A percentile compares a stretch with the other conserved stretches of the same genome.
phyloP scores from a whole-genome alignment of 2,888 invertebrate species.

The Notodromas monacha region DNA sequence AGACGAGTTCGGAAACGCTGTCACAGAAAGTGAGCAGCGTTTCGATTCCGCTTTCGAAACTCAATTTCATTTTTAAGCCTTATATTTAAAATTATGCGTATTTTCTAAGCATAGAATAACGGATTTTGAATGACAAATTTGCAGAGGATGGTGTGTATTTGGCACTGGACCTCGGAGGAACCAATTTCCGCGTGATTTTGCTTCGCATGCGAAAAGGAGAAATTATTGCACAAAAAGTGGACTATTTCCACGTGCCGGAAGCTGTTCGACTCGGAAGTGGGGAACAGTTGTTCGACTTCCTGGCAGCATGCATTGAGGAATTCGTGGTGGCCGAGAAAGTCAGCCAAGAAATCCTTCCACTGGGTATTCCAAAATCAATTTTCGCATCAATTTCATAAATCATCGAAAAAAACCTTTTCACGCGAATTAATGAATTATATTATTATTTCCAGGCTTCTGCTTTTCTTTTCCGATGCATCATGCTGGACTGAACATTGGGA shows the following conservation, averaged over 20 bases:
- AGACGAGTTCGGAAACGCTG: not conserved
- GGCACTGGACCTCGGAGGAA: conserved; percentile 45
- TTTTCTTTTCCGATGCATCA: conserved; percentile 55
- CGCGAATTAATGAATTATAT: conserved; percentile 2
- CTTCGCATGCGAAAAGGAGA: conserved; percentile 25
- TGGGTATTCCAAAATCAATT: conserved; percentile 21
- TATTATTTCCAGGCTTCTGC: conserved; percentile 30
- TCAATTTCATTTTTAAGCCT: no score
- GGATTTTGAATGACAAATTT: no score
- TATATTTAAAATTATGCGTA: no score
- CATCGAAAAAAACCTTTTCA: conserved; percentile 6
- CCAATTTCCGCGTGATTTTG: conserved; percentile 38
- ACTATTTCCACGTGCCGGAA: conserved; percentile 22
- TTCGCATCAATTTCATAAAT: conserved; percentile 5
- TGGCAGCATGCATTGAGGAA: conserved; percentile 36
- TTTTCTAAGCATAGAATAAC: no score
- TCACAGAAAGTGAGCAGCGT: no score
- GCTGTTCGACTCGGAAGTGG: conserved; percentile 27
- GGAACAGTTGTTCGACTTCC: conserved; percentile 31
- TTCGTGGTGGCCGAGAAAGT: conserved; percentile 29
- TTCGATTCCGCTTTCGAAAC: no score
- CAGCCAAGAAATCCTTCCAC: conserved; percentile 23
- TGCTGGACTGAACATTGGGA: conserved; percentile 32
- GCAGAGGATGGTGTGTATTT: conserved; percentile 38
- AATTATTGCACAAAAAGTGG: conserved; percentile 24